Evolutionary conservation across 2,113 vertebrate genomes (phyloP).

Genomic region (Cyanistes caeruleus): DNA sequence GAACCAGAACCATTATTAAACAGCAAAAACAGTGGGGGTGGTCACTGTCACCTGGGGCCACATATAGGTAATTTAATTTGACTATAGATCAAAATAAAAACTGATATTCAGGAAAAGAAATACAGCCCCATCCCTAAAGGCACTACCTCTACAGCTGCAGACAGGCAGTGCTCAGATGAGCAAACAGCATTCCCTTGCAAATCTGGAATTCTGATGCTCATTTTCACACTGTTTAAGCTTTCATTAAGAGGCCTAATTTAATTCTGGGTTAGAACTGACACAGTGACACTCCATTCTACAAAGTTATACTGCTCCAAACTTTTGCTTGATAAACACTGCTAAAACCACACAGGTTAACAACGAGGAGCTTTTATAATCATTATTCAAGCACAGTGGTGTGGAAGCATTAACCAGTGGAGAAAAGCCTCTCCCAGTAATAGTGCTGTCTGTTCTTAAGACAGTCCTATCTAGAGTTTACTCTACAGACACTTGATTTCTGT

Average conservation of each 20-base stretch:
- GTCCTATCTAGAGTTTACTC: neutral
- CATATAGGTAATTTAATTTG: neutral
- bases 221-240: neutral
- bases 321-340: neutral
- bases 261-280: neutral
- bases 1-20: neutral
- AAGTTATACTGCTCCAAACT: neutral
- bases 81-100: neutral
- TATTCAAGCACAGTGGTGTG: neutral
- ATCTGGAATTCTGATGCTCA: neutral
- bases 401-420: neutral
- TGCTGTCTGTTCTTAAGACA: neutral
- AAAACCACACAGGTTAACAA: neutral
- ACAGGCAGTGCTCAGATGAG: neutral
- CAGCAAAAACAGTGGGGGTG: neutral
- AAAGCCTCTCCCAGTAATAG: rapidly evolving
- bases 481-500: neutral
- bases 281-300: too few species aligned
- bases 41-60: neutral
- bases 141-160: neutral
- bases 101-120: neutral
- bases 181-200: neutral
- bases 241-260: neutral
- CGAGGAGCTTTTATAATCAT: neutral
- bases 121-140: neutral